A percentile compares a stretch with the other conserved stretches of the same genome.
Conservation (phyloP, 2,888 invertebrate species). For the Lasioglossum leucozonium region DNA sequence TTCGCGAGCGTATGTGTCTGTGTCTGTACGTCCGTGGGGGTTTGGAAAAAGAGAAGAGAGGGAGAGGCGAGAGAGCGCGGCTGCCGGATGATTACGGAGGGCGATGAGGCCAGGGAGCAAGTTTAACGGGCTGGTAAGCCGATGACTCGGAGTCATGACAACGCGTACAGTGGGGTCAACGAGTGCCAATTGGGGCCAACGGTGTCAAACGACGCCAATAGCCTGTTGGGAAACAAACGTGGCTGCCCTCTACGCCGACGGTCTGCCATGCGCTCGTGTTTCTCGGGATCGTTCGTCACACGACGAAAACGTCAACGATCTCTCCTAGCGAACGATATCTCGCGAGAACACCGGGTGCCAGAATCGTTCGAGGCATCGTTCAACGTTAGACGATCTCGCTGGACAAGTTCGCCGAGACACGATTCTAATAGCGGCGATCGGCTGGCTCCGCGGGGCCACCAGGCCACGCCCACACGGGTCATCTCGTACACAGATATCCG, state of each 20-base stretch:
- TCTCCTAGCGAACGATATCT: background rate
- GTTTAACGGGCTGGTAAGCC: conserved; percentile 83
- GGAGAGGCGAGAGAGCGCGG: conserved; percentile 23
- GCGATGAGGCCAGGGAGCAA: conserved; percentile 80
- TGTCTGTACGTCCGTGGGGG: background rate
- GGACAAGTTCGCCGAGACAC: no score
- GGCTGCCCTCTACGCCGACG: conserved; percentile 34
- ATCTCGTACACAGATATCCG: no score
- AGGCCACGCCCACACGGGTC: background rate
- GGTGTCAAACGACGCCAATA: conserved; percentile 83
- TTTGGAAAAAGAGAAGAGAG: background rate
- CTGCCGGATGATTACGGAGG: conserved; percentile 74
- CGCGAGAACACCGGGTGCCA: background rate
- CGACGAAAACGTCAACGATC: conserved; percentile 20
- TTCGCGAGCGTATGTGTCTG: background rate
- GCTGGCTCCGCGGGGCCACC: background rate
- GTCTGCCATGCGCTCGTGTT: conserved; percentile 15
- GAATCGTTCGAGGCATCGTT: background rate
- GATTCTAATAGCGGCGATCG: background rate
- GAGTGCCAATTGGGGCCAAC: conserved; percentile 83
- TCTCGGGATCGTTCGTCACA: conserved; percentile 23
- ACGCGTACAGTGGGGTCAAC: conserved; percentile 82
- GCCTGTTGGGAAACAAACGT: conserved; percentile 83
- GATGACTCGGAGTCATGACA: conserved; percentile 84
- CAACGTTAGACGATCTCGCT: background rate